phyloP scores from a whole-genome alignment of 2,113 vertebrate genomes.

The Smithornis capensis region DNA sequence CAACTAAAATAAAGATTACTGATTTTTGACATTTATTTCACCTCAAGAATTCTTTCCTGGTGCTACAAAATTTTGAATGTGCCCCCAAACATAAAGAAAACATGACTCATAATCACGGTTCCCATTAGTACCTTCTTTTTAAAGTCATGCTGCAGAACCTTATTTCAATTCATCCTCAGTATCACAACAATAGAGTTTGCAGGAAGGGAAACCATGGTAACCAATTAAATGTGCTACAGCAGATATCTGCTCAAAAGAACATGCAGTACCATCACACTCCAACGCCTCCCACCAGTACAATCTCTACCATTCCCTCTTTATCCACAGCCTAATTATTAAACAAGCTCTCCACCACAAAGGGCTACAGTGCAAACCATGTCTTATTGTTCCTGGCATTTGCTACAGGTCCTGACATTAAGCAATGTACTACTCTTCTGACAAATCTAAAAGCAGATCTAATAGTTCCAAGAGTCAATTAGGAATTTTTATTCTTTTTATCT shows the following conservation, averaged over 20 bases:
- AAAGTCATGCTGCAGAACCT: slow-evolving; percentile 57
- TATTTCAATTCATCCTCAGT: slow-evolving; percentile 65
- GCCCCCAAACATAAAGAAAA: not conserved
- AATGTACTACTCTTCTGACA: slow-evolving; percentile 1
- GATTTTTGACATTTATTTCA: slow-evolving; percentile 2
- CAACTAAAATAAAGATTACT: not conserved
- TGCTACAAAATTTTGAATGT: not conserved
- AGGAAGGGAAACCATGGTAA: slow-evolving; percentile 82
- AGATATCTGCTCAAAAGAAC: slow-evolving; percentile 76
- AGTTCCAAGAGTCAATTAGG: slow-evolving; percentile 40
- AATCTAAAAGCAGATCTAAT: slow-evolving; percentile 56
- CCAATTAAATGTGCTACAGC: slow-evolving; percentile 71
- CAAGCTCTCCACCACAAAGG: slow-evolving; percentile 57
- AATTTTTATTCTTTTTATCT: slow-evolving; percentile 33
- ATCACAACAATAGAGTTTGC: slow-evolving; percentile 72
- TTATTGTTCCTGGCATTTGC: slow-evolving; percentile 37
- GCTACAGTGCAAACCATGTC: slow-evolving; percentile 15
- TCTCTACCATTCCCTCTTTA: slow-evolving; percentile 63
- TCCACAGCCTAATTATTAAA: slow-evolving; percentile 61
- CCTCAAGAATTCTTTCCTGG: not conserved
- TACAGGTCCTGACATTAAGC: slow-evolving; percentile 11
- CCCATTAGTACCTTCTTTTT: slow-evolving; percentile 25
- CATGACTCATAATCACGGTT: slow-evolving; percentile 40
- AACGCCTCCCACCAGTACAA: slow-evolving; percentile 70
- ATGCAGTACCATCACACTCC: slow-evolving; percentile 71